Base-by-base conservation (phyloP, 2,888 invertebrate genomes). In the Dryomyza anilis region DNA sequence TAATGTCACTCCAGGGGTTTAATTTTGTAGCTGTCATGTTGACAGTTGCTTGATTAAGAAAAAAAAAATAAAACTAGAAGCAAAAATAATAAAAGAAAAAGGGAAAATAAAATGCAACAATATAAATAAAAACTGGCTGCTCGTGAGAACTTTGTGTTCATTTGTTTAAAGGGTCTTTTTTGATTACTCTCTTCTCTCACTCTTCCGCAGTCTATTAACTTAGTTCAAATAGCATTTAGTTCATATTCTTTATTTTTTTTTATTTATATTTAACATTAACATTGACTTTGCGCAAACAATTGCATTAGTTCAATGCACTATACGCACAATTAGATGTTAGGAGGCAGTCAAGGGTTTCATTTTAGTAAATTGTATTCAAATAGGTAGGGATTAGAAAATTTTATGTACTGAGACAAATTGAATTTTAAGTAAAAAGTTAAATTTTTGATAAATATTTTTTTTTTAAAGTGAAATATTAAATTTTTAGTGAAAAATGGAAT, bases 1-100 rank as follows among this genome's bases (percentile, higher is more conserved):
- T 53, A 61, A 61, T 53, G 39, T 61, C 61, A 53, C 53, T 61
- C 61, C 61, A 53, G 61, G 61, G 61, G 61, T 61, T 61, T 25
- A 12, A 46, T 59, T 48, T 59, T 39, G 30, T 25, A 33, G 61
- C 30, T 59, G 48, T 59, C 48, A 61, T 50, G 50, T 50, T 60
- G 60, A 23, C 50, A 27, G 29, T 33, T 30, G 48, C n/a, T 60
- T 50, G 60, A 55, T 55, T 60, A 30, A 23, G 36, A 27, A 50
- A 25, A 46, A 46, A 19, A 58, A 58, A 16, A n/a, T n/a, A 45
- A 57, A 27, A 45, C 10, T 23, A 36, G 14, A 3, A 36, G 23
- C 36, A 50, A 25, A 23, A 21, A 27, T 25, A 43, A n/a, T 6
- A 16, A n/a, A n/a, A 43, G 43, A 16, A 43, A 43, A 43, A 43